Conservation (phyloP, 2,888 invertebrate genomes). For the Dusona sp. region DNA sequence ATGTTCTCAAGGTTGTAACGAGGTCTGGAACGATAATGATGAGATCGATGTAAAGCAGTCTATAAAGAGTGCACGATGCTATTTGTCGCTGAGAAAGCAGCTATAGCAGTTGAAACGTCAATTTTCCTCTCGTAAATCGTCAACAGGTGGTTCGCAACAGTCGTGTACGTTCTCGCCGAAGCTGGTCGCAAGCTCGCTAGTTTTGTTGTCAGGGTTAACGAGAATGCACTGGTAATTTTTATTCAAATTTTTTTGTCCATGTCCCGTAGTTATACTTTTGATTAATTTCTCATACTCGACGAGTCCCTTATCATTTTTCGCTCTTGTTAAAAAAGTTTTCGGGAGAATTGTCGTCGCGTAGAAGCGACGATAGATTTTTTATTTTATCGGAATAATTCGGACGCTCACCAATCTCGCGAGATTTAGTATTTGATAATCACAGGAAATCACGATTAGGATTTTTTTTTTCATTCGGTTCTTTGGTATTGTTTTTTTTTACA, state of each 20-base stretch:
- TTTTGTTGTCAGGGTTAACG: slow-evolving; percentile 30
- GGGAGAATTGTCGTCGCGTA: neutral
- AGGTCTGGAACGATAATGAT: slow-evolving; percentile 18
- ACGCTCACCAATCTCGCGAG: neutral
- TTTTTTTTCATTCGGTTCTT: slow-evolving; percentile 1
- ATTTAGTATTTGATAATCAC: slow-evolving; percentile 33
- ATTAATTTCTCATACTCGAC: neutral
- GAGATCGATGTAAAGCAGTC: slow-evolving; percentile 17
- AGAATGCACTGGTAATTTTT: slow-evolving; percentile 23
- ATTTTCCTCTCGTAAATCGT: slow-evolving; percentile 80
- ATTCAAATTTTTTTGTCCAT: slow-evolving; percentile 24
- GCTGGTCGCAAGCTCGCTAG: slow-evolving; percentile 55
- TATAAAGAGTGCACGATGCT: slow-evolving; percentile 7
- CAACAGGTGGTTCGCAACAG: slow-evolving; percentile 81
- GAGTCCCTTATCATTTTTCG: neutral
- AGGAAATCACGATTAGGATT: slow-evolving; percentile 22
- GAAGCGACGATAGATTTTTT: neutral
- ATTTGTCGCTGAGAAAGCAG: slow-evolving; percentile 28
- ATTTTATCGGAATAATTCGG: neutral
- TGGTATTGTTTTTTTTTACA: slow-evolving; percentile 4
- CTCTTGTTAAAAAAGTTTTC: slow-evolving; percentile 6
- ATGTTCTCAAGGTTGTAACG: slow-evolving; percentile 11
- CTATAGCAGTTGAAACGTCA: slow-evolving; percentile 67
- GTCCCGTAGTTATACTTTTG: neutral
- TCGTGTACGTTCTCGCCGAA: slow-evolving; percentile 64